phyloP scores from a whole-genome alignment of 2,797 vertebrate species.

The Anisognathus igniventris region DNA sequence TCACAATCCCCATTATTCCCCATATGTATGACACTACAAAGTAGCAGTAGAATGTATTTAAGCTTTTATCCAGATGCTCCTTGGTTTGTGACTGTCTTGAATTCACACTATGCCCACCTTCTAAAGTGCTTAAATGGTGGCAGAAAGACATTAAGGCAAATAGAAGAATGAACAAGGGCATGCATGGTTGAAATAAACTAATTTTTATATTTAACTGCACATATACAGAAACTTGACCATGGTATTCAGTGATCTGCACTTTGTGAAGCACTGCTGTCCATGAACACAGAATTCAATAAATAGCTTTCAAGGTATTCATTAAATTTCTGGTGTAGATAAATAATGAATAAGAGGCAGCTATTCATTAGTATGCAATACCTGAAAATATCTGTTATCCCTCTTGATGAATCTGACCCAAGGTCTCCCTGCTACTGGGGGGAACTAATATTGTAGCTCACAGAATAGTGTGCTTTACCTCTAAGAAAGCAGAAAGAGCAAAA shows the following conservation, averaged over 20 bases:
- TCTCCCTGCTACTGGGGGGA: not conserved
- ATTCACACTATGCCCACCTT: not conserved
- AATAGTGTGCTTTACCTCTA: not conserved
- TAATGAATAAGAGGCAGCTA: constrained; percentile 10
- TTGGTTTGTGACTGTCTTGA: not conserved
- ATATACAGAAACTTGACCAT: not conserved
- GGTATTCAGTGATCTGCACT: not conserved
- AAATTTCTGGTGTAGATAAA: constrained; percentile 19
- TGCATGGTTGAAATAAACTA: not conserved
- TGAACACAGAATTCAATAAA: constrained; percentile 18
- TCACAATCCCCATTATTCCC: not conserved
- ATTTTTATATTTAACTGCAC: not conserved
- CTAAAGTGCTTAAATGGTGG: not conserved
- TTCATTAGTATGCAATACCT: constrained; percentile 53
- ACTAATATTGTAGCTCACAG: not conserved
- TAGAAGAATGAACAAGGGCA: not conserved
- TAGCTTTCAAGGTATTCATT: constrained; percentile 26
- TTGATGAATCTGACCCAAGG: constrained; percentile 40
- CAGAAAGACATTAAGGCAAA: not conserved
- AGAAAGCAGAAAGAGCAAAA: not conserved
- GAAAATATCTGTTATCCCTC: constrained; percentile 42
- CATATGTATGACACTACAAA: not conserved
- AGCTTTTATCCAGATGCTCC: not conserved
- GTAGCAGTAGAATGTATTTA: not conserved
- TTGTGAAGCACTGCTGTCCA: not conserved